Percentiles rank a stretch among this genome's conserved stretches.
Evolutionary conservation across 2,113 vertebrate genomes (phyloP).

Genomic region (Dromaius novaehollandiae): DNA sequence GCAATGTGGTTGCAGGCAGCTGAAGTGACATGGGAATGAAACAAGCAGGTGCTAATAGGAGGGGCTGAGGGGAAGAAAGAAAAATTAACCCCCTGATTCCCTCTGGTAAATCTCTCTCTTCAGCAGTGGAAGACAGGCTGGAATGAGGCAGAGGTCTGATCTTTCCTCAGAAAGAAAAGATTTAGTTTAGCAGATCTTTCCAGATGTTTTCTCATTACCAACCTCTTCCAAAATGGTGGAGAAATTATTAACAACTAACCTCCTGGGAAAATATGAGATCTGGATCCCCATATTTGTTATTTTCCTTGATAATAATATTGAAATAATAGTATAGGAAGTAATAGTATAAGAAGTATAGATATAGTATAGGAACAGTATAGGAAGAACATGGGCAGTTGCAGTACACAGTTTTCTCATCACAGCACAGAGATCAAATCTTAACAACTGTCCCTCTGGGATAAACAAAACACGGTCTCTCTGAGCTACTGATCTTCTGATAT

Average conservation of each 20-base stretch:
- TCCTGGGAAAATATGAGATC: neutral
- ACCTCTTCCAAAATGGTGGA: neutral
- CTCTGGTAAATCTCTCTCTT: neutral
- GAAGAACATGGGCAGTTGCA: neutral
- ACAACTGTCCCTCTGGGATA: neutral
- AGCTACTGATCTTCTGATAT: neutral
- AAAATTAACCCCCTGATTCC: constrained; percentile 7
- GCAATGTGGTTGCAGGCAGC: neutral
- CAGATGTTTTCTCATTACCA: neutral
- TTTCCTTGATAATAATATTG: neutral
- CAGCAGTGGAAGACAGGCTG: neutral
- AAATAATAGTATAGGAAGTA: neutral
- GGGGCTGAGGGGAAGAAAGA: neutral
- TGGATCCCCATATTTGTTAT: neutral
- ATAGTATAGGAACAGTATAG: neutral
- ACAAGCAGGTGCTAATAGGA: neutral
- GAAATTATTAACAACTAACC: neutral
- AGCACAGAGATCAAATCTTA: neutral
- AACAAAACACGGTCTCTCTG: neutral
- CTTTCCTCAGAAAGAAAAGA: neutral
- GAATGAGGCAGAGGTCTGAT: neutral
- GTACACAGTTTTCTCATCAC: rapidly evolving
- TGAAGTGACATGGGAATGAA: neutral
- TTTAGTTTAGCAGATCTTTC: neutral
- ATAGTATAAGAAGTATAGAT: neutral